phyloP scores from a whole-genome alignment of 2,797 vertebrate genomes.

The Dermochelys coriacea region DNA sequence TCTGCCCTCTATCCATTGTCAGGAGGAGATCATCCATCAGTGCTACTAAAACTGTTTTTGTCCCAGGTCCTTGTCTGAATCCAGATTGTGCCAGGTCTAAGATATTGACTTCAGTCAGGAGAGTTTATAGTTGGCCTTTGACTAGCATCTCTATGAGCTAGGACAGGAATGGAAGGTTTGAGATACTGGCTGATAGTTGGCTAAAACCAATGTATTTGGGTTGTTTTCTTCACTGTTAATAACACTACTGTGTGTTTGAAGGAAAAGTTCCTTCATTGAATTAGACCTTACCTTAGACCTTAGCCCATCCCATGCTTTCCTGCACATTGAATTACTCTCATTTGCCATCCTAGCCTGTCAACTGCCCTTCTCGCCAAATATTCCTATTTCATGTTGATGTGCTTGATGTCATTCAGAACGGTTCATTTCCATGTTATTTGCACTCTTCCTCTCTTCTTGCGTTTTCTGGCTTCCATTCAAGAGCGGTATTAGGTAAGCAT shows the following conservation, averaged over 20 bases:
- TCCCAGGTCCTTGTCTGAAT: not conserved
- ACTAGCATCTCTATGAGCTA: not conserved
- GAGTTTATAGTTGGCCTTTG: rapidly evolving
- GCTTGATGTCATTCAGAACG: no score
- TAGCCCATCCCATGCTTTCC: no score
- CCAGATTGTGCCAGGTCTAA: rapidly evolving
- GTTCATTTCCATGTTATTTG: no score
- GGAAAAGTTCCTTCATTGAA: rapidly evolving
- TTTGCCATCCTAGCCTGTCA: no score
- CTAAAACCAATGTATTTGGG: not conserved
- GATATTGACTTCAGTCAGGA: not conserved
- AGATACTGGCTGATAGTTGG: not conserved
- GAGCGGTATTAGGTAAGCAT: no score
- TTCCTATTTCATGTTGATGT: no score
- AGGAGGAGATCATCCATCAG: not conserved
- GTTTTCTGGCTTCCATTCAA: no score
- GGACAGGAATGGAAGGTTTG: conserved; percentile 22
- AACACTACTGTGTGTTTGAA: not conserved
- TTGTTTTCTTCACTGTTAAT: rapidly evolving
- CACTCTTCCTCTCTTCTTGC: no score
- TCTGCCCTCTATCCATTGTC: not conserved
- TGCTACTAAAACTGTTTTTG: not conserved
- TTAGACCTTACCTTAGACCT: not conserved
- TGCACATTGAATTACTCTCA: no score
- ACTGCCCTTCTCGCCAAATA: no score